Conservation (phyloP, 1,140 invertebrate genomes). For the Drosophila biarmipes region DNA sequence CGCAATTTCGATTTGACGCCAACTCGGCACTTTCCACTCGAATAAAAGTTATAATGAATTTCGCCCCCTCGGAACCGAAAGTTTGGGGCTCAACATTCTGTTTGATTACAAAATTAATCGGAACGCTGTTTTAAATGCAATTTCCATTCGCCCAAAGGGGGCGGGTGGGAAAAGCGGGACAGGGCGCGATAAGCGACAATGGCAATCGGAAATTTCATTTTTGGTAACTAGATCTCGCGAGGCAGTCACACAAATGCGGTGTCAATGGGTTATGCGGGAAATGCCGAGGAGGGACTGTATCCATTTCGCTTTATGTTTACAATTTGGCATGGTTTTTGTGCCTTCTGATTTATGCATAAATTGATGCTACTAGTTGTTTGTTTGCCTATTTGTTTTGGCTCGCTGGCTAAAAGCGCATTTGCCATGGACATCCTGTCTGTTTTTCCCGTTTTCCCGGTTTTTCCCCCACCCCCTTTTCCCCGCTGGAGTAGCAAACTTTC, state of each 20-base stretch:
- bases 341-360: constrained; percentile 70
- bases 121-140: constrained; percentile 36
- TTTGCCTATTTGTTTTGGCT: constrained; percentile 44
- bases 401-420: constrained; percentile 65
- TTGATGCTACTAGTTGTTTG: constrained; percentile 66
- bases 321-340: constrained; percentile 70
- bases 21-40: constrained; percentile 7
- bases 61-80: not conserved
- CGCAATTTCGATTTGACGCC: not conserved
- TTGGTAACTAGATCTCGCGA: constrained; percentile 42
- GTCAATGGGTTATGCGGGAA: constrained; percentile 30
- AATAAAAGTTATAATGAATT: constrained; percentile 46
- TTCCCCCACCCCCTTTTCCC: not conserved
- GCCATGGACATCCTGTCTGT: constrained; percentile 51
- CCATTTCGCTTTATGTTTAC: constrained; percentile 59
- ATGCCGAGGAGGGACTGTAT: constrained; percentile 9
- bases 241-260: constrained; percentile 28
- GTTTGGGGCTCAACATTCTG: constrained; percentile 1
- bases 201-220: constrained; percentile 63
- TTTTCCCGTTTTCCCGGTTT: not conserved
- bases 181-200: constrained; percentile 50
- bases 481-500: too few relatives aligned
- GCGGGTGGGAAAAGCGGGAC: not conserved
- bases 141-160: constrained; percentile 16
- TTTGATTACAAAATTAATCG: constrained; percentile 50